Evolutionary conservation across 2,888 invertebrate species (phyloP), one percentile per base, ranked within the genome.

Genomic region (Agriopis leucophaearia): DNA sequence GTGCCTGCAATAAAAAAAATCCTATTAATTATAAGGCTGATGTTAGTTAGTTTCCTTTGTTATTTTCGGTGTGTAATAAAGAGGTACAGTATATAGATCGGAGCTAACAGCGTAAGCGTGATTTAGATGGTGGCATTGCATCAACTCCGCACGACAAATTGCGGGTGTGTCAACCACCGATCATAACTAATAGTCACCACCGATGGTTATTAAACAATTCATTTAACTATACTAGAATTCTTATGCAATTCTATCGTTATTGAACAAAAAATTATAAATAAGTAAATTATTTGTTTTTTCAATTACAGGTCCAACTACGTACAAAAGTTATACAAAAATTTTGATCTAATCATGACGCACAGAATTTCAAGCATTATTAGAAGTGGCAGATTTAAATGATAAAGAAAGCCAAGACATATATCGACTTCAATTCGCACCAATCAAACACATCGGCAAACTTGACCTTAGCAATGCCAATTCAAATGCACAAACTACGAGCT

Each of bases 341-440:
- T 36, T 36, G n/a, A 8, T 51, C 13, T n/a, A 36, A 57, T 45
- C 9, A 15, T 36, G 57, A 38, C 47, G 58, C 47, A 16, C 36
- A 48, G 16, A 16, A 58, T 18, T 55, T n/a, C 1, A 58, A 58
- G 18, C 13, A 40, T 12, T 50, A 58, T 59, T 55, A 55, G 16
- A 42, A 48, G 13, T 61, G 57, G 38, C 51, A 61, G 44, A 42
- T 45, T 7, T 36, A 51, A 66, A 61, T 60, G 66, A 35, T 36
- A 42, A 54, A 64, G 64, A 67, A 74, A 71, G 65, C 68, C 55
- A 15, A 47, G 54, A 66, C 40, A 40, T 38, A 55, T 50, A 64
- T 52, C 57, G 58, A 77, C 78, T 76, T 75, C 86, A 89, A 90
- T 90, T 88, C 83, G 80, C 78, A 78, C 79, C 87, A 88, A 90